phyloP scores from a whole-genome alignment of 2,113 vertebrate genomes.

The Recurvirostra avosetta region DNA sequence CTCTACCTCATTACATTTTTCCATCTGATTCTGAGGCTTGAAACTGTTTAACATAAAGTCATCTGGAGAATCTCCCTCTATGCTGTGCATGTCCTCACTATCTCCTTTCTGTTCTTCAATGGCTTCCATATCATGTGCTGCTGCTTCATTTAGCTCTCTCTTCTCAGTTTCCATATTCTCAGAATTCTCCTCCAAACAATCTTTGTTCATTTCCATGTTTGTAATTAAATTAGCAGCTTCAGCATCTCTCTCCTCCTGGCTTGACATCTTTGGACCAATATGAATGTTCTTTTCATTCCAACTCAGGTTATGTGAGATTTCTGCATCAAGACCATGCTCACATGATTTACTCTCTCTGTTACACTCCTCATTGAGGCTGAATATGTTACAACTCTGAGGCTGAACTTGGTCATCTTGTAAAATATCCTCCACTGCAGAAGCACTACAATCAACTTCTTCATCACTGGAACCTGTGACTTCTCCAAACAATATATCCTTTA shows the following conservation, averaged over 20 bases:
- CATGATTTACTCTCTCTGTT: background rate
- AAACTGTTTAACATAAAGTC: background rate
- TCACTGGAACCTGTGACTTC: conserved; percentile 69
- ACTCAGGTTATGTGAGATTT: background rate
- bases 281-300: background rate
- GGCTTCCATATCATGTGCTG: background rate
- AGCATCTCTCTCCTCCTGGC: background rate
- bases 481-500: conserved; percentile 70
- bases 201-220: background rate
- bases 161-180: background rate
- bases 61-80: background rate
- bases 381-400: background rate
- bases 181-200: background rate
- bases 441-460: conserved; percentile 27
- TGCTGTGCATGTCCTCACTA: background rate
- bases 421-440: background rate
- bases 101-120: background rate
- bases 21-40: background rate
- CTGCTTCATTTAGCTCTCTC: background rate
- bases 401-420: conserved; percentile 8
- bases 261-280: background rate
- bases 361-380: background rate
- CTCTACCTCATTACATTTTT: background rate
- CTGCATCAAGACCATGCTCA: background rate
- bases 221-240: background rate